A percentile compares a stretch with the other conserved stretches of the same genome.
Evolutionary conservation across 2,888 invertebrate species (phyloP).

Genomic region (Aphrophora alni): DNA sequence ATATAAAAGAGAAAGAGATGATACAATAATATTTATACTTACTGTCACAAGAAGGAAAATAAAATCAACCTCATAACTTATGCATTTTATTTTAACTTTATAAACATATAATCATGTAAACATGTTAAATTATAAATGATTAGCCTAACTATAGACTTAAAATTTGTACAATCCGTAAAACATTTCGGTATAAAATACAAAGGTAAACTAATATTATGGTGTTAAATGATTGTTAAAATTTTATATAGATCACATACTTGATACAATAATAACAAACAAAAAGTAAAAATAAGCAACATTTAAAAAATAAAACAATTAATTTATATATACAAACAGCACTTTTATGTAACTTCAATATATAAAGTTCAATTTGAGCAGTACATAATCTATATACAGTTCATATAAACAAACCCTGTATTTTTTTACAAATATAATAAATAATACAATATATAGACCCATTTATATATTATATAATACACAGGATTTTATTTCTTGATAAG

Average conservation of each 20-base stretch:
- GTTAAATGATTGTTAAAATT: slow-evolving; percentile 7
- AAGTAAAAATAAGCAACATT: not conserved
- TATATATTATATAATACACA: not conserved
- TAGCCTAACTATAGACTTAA: not conserved
- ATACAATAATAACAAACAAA: not conserved
- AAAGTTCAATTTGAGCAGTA: too few species aligned
- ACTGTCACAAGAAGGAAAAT: not conserved
- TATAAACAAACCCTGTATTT: not conserved
- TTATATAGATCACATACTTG: not conserved
- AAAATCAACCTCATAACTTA: not conserved
- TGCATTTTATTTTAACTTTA: not conserved
- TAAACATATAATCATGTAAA: not conserved
- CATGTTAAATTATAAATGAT: not conserved
- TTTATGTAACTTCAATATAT: too few species aligned
- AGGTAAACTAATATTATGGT: not conserved
- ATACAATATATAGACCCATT: not conserved
- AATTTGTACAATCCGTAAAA: not conserved
- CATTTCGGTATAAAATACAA: not conserved
- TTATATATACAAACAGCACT: not conserved
- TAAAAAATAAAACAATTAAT: not conserved
- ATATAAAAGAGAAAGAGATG: too few species aligned
- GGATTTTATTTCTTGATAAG: not conserved
- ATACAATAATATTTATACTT: too few species aligned
- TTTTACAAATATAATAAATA: not conserved
- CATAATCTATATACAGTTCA: not conserved